Evolutionary conservation across 2,888 invertebrate genomes (phyloP), one percentile per base, ranked within the genome.

Genomic region (Pollenia angustigena): DNA sequence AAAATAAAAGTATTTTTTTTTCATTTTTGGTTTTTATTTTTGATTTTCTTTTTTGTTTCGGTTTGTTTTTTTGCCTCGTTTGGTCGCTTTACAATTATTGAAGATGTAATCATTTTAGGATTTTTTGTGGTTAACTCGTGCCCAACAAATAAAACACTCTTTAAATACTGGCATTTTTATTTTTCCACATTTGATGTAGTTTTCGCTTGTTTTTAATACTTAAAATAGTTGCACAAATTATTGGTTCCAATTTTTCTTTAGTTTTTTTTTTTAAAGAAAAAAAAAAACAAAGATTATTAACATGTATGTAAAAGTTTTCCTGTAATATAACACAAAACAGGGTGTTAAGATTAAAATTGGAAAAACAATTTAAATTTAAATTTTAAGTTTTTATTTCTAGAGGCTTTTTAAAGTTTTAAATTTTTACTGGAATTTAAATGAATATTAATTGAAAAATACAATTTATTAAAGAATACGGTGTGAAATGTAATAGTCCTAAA

Each of bases 71-170:
- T 62, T 23, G 62, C 23, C 64, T 16, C 46, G 4, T 48, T 71
- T 64, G 46, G 58, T 60, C n/a, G 32, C 60, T 66, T 64, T 87
- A 87, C 78, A 89, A 89, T 89, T 89, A 89, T 85, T 82, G 75
- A 12, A 90, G 91, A 92, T 92, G 90, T 90, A 90, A 92, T 92
- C 92, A 91, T 91, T 92, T 91, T 18, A 16, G 3, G 14, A 10
- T 60, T 60, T 50, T 52, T 81, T 79, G 62, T 75, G 82, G 14
- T 75, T 69, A 90, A 90, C 92, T 92, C 91, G 92, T 92, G 92
- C 91, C 92, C 90, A 91, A 90, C 92, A 92, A 92, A 92, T 92
- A 92, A 92, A 91, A 91, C 92, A 89, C 91, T 89, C 89, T 89
- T 76, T 83, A 82, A 83, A 81, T 80, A 89, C 91, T 91, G 89